A percentile compares a stretch with the other conserved stretches of the same genome.
Evolutionary conservation across 2,797 vertebrate genomes (phyloP).

Genomic region (Cercopithecus diana): DNA sequence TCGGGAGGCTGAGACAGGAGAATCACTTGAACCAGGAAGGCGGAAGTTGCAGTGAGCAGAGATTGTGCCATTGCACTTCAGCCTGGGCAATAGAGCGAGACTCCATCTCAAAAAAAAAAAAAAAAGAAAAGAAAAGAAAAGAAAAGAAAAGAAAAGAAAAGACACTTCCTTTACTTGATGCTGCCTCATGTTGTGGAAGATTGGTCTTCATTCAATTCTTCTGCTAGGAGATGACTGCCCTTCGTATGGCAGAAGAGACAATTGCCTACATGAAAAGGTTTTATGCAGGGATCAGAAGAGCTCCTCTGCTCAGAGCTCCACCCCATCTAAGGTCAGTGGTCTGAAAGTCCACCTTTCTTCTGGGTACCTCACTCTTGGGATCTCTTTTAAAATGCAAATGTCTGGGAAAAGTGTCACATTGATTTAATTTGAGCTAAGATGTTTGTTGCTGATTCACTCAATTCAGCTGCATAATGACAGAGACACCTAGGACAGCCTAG

Average conservation of each 20-base stretch:
- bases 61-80: no score
- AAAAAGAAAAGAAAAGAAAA: no score
- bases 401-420: neutral
- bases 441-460: neutral
- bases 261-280: neutral
- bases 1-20: no score
- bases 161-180: neutral
- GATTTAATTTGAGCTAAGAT: neutral
- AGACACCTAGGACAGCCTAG: neutral
- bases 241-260: neutral
- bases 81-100: no score
- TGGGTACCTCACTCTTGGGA: neutral
- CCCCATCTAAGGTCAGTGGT: neutral
- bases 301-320: neutral
- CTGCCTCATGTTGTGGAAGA: neutral
- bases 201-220: neutral
- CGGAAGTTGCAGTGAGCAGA: no score
- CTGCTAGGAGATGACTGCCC: neutral
- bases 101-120: no score
- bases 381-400: neutral
- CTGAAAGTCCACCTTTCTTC: neutral
- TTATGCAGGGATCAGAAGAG: neutral
- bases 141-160: no score
- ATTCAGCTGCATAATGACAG: neutral
- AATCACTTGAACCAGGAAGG: no score